Base-by-base conservation (phyloP, 2,797 vertebrate genomes). In the Anguilla marmorata region DNA sequence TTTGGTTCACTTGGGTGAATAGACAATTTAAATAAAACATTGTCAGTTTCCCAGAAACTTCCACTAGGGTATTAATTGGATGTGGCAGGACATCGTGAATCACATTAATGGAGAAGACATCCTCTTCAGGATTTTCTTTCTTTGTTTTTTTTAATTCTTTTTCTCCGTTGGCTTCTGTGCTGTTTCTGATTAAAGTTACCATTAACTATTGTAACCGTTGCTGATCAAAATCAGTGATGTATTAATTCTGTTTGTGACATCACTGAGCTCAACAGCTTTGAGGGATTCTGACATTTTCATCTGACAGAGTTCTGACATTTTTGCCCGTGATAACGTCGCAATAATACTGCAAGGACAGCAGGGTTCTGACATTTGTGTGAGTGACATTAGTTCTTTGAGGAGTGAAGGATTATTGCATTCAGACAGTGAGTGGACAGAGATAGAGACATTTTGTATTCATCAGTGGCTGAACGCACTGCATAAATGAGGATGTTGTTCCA, bases 11-110 rank as follows among this genome's bases (percentile, higher is more conserved):
- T 50, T 7, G 19, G 79, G 45, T 82, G 45, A 82, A 82, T n/a
- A 50, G 5, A 27, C 79, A 48, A 50, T 82, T 45, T 82, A 50
- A 79, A 48, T 50, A 11, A 50, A 50, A 82, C 45, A 82, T 50
- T 82, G 79, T 82, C 79, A 48, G 79, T 21, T 82, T 82, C 79
- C 79, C 41, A 45, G 45, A 82, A 50, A 50, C 21, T 79, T 82
- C 79, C 14, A 45, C n/a, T 21, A 45, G 74, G 45, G 45, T n/a
- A 50, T 24, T 82, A 48, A 82, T 7, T 82, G 41, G 45, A 82
- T 50, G 45, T 82, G 7, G 14, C 19, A n/a, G n/a, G 79, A n/a
- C 79, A 82, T 9, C 79, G 45, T 21, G 37, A 79, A 79, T 79
- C 74, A 45, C 74, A 50, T 82, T 50, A 82, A n/a, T 82, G 79